Evolutionary conservation across 2,113 vertebrate species (phyloP).

Genomic region (Melanerpes aurifrons): DNA sequence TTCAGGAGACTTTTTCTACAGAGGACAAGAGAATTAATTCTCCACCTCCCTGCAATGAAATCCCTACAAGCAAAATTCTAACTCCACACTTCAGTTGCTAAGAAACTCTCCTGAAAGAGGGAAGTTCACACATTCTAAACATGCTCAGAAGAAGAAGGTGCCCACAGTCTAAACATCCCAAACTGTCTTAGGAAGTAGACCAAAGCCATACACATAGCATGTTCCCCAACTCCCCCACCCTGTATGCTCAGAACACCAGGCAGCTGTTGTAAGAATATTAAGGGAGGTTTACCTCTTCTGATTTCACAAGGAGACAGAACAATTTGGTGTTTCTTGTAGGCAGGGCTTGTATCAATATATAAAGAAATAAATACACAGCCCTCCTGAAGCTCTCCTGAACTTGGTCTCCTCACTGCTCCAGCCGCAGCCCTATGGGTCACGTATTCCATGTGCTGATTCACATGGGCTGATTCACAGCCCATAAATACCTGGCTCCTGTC

Average conservation of each 20-base stretch:
- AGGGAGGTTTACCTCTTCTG: neutral
- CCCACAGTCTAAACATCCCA: neutral
- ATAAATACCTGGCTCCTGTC: neutral
- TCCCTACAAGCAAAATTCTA: neutral
- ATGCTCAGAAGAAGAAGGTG: neutral
- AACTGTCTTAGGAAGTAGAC: neutral
- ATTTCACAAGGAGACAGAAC: neutral
- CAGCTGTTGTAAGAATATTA: neutral
- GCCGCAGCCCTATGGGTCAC: neutral
- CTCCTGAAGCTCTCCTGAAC: rapidly evolving
- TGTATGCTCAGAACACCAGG: rapidly evolving
- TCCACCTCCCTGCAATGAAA: neutral
- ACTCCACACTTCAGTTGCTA: neutral
- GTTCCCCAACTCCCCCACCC: neutral
- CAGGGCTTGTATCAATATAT: too few relatives aligned
- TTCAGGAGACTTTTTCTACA: neutral
- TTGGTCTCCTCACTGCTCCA: too few relatives aligned
- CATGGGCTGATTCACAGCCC: rapidly evolving
- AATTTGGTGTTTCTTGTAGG: neutral
- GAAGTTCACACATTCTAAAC: neutral
- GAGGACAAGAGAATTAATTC: neutral
- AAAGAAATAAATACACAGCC: rapidly evolving
- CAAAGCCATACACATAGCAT: neutral
- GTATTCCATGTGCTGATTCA: neutral
- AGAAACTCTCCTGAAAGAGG: neutral